Evolutionary conservation across 2,888 invertebrate species (phyloP).

Genomic region (Dasypolia templi): DNA sequence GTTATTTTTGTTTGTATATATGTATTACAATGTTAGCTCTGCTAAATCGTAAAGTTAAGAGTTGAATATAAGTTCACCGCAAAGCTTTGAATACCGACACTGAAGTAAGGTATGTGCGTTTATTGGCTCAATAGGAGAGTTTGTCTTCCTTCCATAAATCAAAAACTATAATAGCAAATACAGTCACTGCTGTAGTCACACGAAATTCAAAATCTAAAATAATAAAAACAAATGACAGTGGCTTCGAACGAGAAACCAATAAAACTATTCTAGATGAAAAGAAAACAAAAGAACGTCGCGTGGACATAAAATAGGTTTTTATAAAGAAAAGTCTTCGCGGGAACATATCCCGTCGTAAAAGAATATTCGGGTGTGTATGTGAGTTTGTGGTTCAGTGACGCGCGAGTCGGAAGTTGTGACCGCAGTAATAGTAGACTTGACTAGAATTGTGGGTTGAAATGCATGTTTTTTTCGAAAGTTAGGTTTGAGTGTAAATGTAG

Average conservation of each 20-base stretch:
- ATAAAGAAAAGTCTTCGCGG: slow-evolving; percentile 54
- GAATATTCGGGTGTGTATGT: slow-evolving; percentile 25
- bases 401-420: slow-evolving; percentile 25
- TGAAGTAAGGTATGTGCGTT: background rate
- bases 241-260: slow-evolving; percentile 31
- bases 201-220: slow-evolving; percentile 47
- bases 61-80: background rate
- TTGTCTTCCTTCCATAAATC: slow-evolving; percentile 18
- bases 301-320: slow-evolving; percentile 49
- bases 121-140: slow-evolving; percentile 1
- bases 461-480: slow-evolving; percentile 21
- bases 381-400: slow-evolving; percentile 45
- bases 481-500: background rate
- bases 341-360: slow-evolving; percentile 61
- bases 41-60: slow-evolving; percentile 31
- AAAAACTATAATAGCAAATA: slow-evolving; percentile 26
- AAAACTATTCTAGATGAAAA: slow-evolving; percentile 47
- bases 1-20: slow-evolving; percentile 46
- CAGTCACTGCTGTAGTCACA: slow-evolving; percentile 26
- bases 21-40: slow-evolving; percentile 43
- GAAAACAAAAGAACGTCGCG: slow-evolving; percentile 54
- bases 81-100: background rate
- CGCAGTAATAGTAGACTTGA: slow-evolving; percentile 30
- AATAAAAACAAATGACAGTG: slow-evolving; percentile 32
- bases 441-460: slow-evolving; percentile 15